Evolutionary conservation across 2,888 invertebrate genomes (phyloP).

Genomic region (Synergus umbraculus): DNA sequence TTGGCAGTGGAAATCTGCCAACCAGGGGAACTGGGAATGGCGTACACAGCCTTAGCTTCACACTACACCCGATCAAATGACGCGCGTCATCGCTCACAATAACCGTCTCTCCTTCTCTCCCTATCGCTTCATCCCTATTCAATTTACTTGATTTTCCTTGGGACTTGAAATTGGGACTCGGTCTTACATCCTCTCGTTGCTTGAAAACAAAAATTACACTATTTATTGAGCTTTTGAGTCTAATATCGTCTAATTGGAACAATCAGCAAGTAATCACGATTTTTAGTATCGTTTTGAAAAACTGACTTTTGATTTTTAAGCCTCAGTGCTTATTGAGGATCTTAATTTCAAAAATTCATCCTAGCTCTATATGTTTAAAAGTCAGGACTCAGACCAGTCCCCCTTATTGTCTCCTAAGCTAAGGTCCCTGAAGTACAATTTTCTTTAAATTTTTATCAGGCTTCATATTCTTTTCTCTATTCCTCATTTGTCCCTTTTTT

Average conservation of each 20-base stretch:
- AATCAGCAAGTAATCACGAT: too few relatives aligned
- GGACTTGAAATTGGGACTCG: slow-evolving; percentile 40
- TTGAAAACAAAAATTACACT: slow-evolving; percentile 46
- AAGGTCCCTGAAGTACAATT: too few relatives aligned
- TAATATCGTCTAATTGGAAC: too few relatives aligned
- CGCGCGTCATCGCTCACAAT: slow-evolving; percentile 76
- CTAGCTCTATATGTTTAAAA: neutral
- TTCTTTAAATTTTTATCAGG: too few relatives aligned
- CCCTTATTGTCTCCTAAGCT: neutral
- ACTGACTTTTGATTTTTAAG: too few relatives aligned
- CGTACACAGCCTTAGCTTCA: slow-evolving; percentile 70
- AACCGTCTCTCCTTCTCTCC: slow-evolving; percentile 67
- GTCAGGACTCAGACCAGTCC: neutral
- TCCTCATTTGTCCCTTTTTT: too few relatives aligned
- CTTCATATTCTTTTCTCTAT: too few relatives aligned
- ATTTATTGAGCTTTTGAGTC: too few relatives aligned
- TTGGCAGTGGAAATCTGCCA: slow-evolving; percentile 57
- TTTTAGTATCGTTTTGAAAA: too few relatives aligned
- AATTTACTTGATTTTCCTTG: slow-evolving; percentile 59
- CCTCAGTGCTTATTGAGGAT: neutral
- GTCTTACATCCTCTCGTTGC: slow-evolving; percentile 48
- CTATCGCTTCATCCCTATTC: slow-evolving; percentile 62
- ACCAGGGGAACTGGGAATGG: slow-evolving; percentile 62
- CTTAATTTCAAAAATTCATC: neutral
- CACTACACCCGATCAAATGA: slow-evolving; percentile 74